Conservation (phyloP, 2,888 invertebrate species). For the Microdon myrmicae region DNA sequence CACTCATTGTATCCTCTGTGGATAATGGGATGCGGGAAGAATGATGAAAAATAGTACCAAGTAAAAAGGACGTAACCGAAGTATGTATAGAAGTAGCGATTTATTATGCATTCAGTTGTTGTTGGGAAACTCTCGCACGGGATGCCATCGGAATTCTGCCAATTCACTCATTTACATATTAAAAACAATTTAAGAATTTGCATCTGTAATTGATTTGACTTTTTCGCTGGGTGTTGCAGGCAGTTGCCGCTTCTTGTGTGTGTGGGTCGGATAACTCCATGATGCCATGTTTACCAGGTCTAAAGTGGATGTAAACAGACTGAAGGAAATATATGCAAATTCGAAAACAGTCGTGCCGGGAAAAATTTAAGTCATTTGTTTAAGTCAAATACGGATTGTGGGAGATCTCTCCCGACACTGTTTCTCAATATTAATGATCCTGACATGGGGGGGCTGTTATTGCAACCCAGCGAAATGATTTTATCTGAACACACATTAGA, state of each 20-base stretch:
- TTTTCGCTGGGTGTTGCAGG: conserved; percentile 19
- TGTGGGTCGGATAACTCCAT: neutral
- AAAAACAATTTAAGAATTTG: conserved; percentile 30
- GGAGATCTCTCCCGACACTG: no score
- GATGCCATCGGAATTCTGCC: neutral
- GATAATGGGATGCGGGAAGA: neutral
- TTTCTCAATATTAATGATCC: no score
- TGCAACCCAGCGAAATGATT: no score
- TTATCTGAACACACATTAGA: no score
- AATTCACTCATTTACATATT: conserved; percentile 17
- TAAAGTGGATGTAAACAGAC: neutral
- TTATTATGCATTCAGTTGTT: conserved; percentile 17
- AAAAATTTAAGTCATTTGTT: no score
- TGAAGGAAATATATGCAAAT: neutral
- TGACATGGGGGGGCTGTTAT: no score
- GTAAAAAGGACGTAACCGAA: neutral
- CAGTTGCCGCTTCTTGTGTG: neutral
- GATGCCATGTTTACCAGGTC: conserved; percentile 1
- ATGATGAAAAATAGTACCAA: neutral
- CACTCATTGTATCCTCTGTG: neutral
- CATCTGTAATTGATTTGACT: conserved; percentile 29
- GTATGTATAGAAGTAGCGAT: conserved; percentile 6
- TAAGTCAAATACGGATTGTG: no score
- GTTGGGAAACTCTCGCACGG: conserved; percentile 6
- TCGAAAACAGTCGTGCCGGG: no score